phyloP scores from a whole-genome alignment of 1,140 invertebrate genomes.

The Pinna nobilis region DNA sequence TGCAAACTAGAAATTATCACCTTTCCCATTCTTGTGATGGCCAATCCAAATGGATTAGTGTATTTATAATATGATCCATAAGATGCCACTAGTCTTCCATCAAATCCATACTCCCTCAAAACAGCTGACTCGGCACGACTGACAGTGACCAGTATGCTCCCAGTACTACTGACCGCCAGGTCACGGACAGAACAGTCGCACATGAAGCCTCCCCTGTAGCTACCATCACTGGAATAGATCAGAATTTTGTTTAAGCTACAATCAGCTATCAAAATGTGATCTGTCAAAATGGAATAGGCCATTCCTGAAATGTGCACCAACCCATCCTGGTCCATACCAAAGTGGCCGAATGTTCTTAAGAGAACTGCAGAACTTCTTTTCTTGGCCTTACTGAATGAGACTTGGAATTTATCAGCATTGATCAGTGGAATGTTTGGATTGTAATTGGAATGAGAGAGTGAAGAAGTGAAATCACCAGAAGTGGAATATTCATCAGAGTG shows the following conservation, averaged over 20 bases:
- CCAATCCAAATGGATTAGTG: conserved; percentile 61
- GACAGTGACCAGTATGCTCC: conserved; percentile 49
- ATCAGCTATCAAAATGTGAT: conserved; percentile 57
- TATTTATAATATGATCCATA: conserved; percentile 58
- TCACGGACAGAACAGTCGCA: conserved; percentile 59
- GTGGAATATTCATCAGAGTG: not conserved
- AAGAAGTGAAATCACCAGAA: not conserved
- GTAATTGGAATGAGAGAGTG: not conserved
- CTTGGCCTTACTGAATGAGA: conserved; percentile 24
- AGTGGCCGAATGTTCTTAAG: conserved; percentile 42
- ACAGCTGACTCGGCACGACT: conserved; percentile 51
- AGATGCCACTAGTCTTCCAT: conserved; percentile 44
- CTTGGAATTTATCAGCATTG: conserved; percentile 21
- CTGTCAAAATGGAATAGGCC: conserved; percentile 39
- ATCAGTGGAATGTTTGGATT: conserved; percentile 21
- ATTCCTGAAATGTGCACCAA: conserved; percentile 50
- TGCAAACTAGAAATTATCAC: conserved; percentile 77
- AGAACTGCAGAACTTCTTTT: conserved; percentile 23
- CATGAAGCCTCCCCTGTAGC: conserved; percentile 45
- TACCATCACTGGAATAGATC: conserved; percentile 44
- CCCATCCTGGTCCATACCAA: conserved; percentile 41
- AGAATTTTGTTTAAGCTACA: conserved; percentile 54
- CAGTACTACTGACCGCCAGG: conserved; percentile 44
- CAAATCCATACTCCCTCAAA: conserved; percentile 52
- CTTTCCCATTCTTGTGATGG: conserved; percentile 44